Percentiles rank a stretch among this genome's conserved stretches.
phyloP scores from a whole-genome alignment of 2,113 vertebrate genomes.

The Cygnus atratus region DNA sequence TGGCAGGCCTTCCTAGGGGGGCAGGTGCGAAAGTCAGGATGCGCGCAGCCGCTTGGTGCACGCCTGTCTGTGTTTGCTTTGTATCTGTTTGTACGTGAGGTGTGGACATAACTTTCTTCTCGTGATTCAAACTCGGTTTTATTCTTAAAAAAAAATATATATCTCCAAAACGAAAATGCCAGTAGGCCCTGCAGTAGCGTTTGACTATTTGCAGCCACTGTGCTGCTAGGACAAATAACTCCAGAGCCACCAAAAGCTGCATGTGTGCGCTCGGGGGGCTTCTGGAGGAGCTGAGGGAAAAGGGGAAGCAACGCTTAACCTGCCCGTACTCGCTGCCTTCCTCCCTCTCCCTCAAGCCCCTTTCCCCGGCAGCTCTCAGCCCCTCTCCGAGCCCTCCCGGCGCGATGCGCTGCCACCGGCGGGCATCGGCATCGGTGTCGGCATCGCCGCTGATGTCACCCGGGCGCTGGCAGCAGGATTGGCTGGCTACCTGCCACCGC shows the following conservation, averaged over 20 bases:
- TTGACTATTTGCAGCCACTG: background rate
- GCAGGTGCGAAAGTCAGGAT: background rate
- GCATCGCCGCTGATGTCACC: constrained; percentile 39
- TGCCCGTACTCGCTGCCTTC: background rate
- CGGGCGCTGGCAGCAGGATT: background rate
- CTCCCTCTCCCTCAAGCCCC: no score
- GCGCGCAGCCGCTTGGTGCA: background rate
- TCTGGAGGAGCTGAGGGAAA: background rate
- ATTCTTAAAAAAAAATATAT: background rate
- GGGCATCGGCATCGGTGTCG: background rate
- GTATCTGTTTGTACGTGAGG: background rate
- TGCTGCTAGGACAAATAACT: background rate
- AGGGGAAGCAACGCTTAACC: background rate
- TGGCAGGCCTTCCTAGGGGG: background rate
- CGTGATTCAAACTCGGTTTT: background rate
- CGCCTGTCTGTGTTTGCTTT: background rate
- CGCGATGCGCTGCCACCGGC: background rate
- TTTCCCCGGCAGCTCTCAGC: background rate
- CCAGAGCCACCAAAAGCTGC: background rate
- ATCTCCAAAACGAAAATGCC: no score
- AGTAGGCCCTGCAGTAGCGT: background rate
- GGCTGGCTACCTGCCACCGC: constrained; percentile 52
- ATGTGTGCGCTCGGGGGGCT: background rate
- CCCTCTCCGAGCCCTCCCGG: background rate
- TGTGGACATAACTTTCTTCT: background rate